phyloP scores from a whole-genome alignment of 2,113 vertebrate species.

The Amia ocellicauda region DNA sequence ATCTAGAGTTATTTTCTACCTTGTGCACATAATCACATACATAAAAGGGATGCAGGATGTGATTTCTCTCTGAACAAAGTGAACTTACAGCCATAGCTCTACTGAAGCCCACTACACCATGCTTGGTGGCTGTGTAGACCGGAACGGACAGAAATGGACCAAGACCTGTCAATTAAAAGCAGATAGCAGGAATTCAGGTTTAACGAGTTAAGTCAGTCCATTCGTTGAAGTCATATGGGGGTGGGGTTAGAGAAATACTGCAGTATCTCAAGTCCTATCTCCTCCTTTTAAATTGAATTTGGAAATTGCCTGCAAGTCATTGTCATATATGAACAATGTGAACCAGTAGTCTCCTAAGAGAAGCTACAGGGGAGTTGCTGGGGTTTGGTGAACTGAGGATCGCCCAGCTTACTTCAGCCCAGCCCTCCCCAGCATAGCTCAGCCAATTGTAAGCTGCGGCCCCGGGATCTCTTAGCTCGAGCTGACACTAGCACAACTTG shows the following conservation, averaged over 20 bases:
- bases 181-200: background rate
- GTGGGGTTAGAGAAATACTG: background rate
- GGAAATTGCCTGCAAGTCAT: background rate
- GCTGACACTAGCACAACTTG: no score
- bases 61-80: no score
- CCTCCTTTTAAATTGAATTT: constrained; percentile 18
- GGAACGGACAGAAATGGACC: constrained; percentile 40
- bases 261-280: background rate
- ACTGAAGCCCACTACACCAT: constrained; percentile 60
- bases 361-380: no score
- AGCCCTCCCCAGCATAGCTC: no score
- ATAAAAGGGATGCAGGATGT: no score
- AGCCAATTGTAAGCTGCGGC: no score
- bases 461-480: no score
- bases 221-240: background rate
- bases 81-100: constrained; percentile 58
- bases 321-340: background rate
- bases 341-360: no score
- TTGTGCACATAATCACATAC: background rate
- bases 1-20: no score
- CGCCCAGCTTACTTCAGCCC: no score
- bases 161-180: constrained; percentile 42
- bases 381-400: no score
- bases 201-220: background rate
- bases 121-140: constrained; percentile 63